Conservation (phyloP, 2,113 vertebrate genomes). For the Heliornis fulica region DNA sequence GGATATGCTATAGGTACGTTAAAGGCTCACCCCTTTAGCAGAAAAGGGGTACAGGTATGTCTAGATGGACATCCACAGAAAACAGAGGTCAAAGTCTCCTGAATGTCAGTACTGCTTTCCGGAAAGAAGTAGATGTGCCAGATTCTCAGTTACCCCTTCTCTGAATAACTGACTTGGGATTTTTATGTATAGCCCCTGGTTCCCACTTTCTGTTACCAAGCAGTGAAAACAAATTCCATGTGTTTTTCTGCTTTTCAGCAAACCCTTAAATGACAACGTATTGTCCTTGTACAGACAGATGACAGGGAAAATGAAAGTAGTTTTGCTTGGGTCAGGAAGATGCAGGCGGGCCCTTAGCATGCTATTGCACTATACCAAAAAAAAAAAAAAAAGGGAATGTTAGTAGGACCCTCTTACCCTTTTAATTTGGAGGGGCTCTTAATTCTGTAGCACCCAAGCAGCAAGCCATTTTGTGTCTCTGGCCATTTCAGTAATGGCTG, state of each 20-base stretch:
- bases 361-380: background rate
- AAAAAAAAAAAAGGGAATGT: background rate
- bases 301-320: background rate
- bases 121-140: background rate
- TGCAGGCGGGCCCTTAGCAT: background rate
- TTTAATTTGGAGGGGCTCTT: background rate
- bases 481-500: background rate
- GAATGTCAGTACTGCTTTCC: conserved; percentile 5
- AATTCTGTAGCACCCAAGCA: background rate
- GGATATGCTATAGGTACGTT: background rate
- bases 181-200: background rate
- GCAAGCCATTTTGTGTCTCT: background rate
- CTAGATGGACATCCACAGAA: background rate
- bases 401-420: background rate
- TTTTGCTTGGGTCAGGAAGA: background rate
- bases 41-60: background rate
- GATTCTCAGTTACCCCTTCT: background rate
- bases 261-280: background rate
- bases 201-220: background rate
- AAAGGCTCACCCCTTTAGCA: background rate
- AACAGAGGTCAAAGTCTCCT: background rate
- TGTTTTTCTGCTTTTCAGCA: background rate
- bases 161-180: background rate
- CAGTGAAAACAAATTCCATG: background rate
- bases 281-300: background rate